Conservation (phyloP, 2,888 invertebrate genomes). For the Amorpha juglandis region DNA sequence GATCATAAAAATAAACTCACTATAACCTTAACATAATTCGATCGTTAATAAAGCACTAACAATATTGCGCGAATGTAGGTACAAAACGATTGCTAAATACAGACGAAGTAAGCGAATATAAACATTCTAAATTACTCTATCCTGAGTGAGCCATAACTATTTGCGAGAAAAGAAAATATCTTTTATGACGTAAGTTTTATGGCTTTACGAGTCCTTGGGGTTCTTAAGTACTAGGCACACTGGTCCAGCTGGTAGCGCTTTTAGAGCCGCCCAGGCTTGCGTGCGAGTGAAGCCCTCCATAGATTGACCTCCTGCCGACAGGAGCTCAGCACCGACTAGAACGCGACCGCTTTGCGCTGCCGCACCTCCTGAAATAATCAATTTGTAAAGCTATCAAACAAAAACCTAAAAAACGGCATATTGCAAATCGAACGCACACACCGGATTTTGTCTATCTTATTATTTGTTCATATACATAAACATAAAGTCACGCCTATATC, state of each 20-base stretch:
- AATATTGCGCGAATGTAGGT: slow-evolving; percentile 14
- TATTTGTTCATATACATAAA: too few relatives aligned
- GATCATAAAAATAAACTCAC: slow-evolving; percentile 10
- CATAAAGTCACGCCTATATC: too few relatives aligned
- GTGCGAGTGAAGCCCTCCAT: slow-evolving; percentile 94
- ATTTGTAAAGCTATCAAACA: background rate
- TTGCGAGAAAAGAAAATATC: background rate
- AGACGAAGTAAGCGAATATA: slow-evolving; percentile 12
- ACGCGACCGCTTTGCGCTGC: slow-evolving; percentile 94
- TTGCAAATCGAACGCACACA: too few relatives aligned
- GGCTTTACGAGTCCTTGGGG: slow-evolving; percentile 50
- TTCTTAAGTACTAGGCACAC: slow-evolving; percentile 85
- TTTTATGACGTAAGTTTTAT: slow-evolving; percentile 3
- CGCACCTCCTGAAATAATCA: slow-evolving; percentile 88
- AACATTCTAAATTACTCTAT: background rate
- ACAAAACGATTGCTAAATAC: slow-evolving; percentile 13
- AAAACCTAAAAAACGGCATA: background rate
- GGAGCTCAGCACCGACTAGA: slow-evolving; percentile 93
- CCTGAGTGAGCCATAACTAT: background rate
- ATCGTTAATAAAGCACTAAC: slow-evolving; percentile 23
- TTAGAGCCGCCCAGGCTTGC: slow-evolving; percentile 97
- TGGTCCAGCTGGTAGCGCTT: slow-evolving; percentile 93
- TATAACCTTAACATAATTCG: slow-evolving; percentile 9
- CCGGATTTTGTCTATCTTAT: too few relatives aligned
- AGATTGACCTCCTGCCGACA: slow-evolving; percentile 92